Evolutionary conservation across 2,888 invertebrate genomes (phyloP).

Genomic region (Trissolcus japonicus): DNA sequence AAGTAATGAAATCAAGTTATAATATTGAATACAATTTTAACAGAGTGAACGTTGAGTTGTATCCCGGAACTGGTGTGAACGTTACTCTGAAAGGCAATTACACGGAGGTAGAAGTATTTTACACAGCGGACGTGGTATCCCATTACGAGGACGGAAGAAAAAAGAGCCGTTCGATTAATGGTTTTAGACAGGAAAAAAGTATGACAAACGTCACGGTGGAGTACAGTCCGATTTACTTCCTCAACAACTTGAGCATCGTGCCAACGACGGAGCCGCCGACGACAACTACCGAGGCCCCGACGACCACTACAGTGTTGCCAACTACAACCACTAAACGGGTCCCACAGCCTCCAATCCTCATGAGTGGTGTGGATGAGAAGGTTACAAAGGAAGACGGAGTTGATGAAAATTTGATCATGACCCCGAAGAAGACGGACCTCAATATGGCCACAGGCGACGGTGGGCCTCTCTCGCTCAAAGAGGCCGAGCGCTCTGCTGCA

Average conservation of each 20-base stretch:
- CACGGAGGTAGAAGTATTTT: slow-evolving; percentile 85
- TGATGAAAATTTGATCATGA: slow-evolving; percentile 75
- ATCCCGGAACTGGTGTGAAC: slow-evolving; percentile 88
- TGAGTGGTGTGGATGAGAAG: slow-evolving; percentile 59
- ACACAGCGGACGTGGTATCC: slow-evolving; percentile 84
- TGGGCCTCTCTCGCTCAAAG: slow-evolving; percentile 68
- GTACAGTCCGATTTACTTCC: slow-evolving; percentile 86
- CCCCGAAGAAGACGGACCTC: slow-evolving; percentile 73
- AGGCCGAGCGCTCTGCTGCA: slow-evolving; percentile 38
- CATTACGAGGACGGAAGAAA: slow-evolving; percentile 81
- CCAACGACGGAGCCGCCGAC: slow-evolving; percentile 84
- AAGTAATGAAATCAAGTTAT: neutral
- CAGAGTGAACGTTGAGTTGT: slow-evolving; percentile 82
- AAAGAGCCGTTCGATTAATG: slow-evolving; percentile 80
- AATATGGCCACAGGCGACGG: slow-evolving; percentile 74
- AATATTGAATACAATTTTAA: neutral
- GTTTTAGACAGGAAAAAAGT: slow-evolving; percentile 82
- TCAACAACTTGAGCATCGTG: slow-evolving; percentile 85
- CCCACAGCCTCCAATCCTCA: slow-evolving; percentile 49
- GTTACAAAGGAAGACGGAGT: slow-evolving; percentile 68
- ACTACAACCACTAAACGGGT: slow-evolving; percentile 41
- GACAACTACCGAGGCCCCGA: slow-evolving; percentile 75
- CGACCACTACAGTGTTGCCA: slow-evolving; percentile 71
- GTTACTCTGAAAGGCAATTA: slow-evolving; percentile 86
- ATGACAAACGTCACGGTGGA: slow-evolving; percentile 83